phyloP scores from a whole-genome alignment of 2,888 invertebrate genomes.

The Conchocele bisecta region DNA sequence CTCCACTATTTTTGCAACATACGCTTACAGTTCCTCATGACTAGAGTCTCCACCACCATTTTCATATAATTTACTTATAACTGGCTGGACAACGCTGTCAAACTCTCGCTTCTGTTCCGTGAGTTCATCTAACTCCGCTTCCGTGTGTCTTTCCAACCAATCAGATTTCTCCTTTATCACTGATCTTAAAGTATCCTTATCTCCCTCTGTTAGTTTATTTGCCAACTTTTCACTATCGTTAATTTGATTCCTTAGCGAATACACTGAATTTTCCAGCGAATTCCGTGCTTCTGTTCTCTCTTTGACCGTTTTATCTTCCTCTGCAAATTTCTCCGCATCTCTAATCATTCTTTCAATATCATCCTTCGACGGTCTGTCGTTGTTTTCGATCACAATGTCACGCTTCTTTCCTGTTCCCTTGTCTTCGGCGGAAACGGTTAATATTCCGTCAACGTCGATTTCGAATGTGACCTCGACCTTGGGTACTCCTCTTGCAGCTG shows the following conservation, averaged over 20 bases:
- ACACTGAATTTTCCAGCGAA: constrained; percentile 96
- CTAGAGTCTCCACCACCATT: too few relatives aligned
- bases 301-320: constrained; percentile 95
- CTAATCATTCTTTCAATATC: constrained; percentile 99
- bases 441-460: constrained; percentile 84
- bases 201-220: constrained; percentile 92
- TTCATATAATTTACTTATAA: constrained; percentile 97
- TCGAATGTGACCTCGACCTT: constrained; percentile 84
- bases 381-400: constrained; percentile 99
- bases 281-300: constrained; percentile 97
- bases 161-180: constrained; percentile 98
- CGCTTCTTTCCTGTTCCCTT: constrained; percentile 99
- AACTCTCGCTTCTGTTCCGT: constrained; percentile 97
- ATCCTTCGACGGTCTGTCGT: constrained; percentile 97
- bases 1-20: too few relatives aligned
- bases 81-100: constrained; percentile 97
- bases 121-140: constrained; percentile 95
- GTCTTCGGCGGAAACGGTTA: constrained; percentile 94
- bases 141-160: constrained; percentile 98
- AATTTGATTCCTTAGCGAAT: constrained; percentile 98
- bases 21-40: too few relatives aligned
- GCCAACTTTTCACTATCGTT: constrained; percentile 98
- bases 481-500: constrained; percentile 85
- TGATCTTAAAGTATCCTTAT: constrained; percentile 96
- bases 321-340: constrained; percentile 99